Base-by-base conservation (phyloP, 2,113 vertebrate species). In the Bubo scandiacus region DNA sequence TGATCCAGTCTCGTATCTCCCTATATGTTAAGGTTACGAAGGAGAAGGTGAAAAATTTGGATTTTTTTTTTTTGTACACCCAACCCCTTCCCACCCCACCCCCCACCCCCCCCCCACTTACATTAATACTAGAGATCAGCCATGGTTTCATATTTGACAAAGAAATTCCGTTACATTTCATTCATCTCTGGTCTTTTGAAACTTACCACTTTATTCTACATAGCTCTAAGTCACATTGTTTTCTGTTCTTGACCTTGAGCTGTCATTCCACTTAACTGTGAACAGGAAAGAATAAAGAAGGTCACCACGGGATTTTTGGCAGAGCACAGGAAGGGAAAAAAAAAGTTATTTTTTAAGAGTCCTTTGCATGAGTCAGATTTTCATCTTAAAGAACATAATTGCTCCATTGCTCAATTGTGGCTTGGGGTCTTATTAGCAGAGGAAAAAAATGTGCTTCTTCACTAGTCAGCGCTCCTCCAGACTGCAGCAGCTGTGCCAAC, bases 281-380 rank as follows among this genome's bases (percentile, higher is more conserved):
- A 81, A 49, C 32, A 85, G 19, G 47, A 77, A 81, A 88, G 91
- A 81, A 77, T 45, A 61, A 52, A 91, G 88, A 62, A 81, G 57
- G 74, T 91, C 74, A 88, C 58, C 40, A 26, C 0, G 22, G 47
- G 70, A 81, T 77, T 85, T 89, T 91, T 91, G 83, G 83, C 68
- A 93, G 63, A 93, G 63, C n/a, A 51, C 20, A 22, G 67, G n/a
- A 75, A n/a, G n/a, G 36, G 15, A 23, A 58, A 42, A n/a, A 62
- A 68, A 18, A 32, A 45, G 29, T 36, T 14, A 34, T 59, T 63
- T 86, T 95, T 91, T 71, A 75, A 85, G 68, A 88, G 42, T 88
- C 58, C 65, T 88, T 86, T 11, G 42, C 74, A 49, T 94, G 84
- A 91, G 84, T 91, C 94, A 91, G 75, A 95, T 68, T 85, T 81